Conservation (phyloP, 2,113 vertebrate species). For the Carettochelys insculpta region DNA sequence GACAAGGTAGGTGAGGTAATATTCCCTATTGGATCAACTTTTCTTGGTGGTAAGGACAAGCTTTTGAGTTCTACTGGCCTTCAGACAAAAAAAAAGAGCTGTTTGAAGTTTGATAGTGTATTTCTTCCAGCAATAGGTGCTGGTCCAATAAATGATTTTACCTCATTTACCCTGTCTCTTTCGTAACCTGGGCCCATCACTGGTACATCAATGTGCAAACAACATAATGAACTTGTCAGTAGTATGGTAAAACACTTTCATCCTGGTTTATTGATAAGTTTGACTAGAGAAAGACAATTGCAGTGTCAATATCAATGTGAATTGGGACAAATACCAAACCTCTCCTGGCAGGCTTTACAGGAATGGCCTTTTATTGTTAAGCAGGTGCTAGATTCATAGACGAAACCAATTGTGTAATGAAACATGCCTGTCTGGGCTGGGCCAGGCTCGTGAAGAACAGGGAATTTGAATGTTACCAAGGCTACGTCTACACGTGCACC, state of each 20-base stretch:
- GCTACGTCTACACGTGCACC: no score
- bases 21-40: not conserved
- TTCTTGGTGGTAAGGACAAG: not conserved
- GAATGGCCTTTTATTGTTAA: not conserved
- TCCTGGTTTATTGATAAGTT: conserved; percentile 47
- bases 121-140: not conserved
- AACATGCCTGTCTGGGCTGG: not conserved
- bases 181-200: not conserved
- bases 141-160: not conserved
- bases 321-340: not conserved
- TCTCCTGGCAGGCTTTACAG: not conserved
- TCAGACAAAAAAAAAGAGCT: not conserved
- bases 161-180: not conserved
- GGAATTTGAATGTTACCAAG: not conserved
- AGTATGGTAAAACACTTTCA: conserved; percentile 58
- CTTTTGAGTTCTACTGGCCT: not conserved
- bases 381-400: not conserved
- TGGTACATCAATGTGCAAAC: not conserved
- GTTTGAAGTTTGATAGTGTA: not conserved
- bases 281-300: not conserved
- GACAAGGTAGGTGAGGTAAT: not conserved
- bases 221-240: not conserved
- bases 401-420: not conserved
- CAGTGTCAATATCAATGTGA: not conserved
- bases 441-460: not conserved